These are phyloP conservation scores for Smutsia gigantea DNA, from an alignment of 2,797 vertebrate species.

Conservation along the genomic window DNA sequence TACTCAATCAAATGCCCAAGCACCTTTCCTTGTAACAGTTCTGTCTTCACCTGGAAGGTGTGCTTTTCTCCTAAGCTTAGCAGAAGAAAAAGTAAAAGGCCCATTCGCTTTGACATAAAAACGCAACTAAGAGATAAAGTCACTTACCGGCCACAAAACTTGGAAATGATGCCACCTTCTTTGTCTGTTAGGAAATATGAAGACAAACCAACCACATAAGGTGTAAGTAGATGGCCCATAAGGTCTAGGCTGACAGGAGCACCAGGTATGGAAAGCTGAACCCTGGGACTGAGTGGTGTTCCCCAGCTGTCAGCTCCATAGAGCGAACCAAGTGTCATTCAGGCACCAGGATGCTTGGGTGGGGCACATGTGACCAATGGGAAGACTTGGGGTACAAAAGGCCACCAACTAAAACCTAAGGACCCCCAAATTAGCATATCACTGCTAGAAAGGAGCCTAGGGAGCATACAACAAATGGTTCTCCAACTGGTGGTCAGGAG, in stretches of 20 bases:
- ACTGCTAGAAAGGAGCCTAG: neutral
- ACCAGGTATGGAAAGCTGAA: neutral
- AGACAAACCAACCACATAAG: neutral
- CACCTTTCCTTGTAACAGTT: neutral
- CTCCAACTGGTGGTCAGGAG: neutral
- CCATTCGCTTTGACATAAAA: neutral
- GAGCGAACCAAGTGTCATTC: neutral
- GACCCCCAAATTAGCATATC: neutral
- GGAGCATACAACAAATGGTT: neutral
- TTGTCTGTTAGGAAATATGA: constrained; percentile 89
- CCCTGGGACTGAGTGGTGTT: neutral
- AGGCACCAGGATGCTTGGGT: neutral
- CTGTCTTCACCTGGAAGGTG: neutral
- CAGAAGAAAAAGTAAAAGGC: neutral
- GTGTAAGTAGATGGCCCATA: neutral
- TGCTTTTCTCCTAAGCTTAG: neutral
- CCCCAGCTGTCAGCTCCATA: neutral
- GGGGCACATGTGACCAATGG: neutral
- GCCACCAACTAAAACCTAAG: neutral
- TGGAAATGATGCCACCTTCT: constrained; percentile 96
- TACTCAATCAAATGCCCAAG: neutral
- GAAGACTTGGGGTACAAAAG: neutral
- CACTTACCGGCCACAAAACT: constrained; percentile 99
- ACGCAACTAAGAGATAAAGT: constrained; percentile 66
- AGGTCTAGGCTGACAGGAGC: neutral